These are phyloP conservation scores for Myiozetetes cayanensis DNA, from an alignment of 2,113 vertebrate genomes.

Conservation along the genomic window DNA sequence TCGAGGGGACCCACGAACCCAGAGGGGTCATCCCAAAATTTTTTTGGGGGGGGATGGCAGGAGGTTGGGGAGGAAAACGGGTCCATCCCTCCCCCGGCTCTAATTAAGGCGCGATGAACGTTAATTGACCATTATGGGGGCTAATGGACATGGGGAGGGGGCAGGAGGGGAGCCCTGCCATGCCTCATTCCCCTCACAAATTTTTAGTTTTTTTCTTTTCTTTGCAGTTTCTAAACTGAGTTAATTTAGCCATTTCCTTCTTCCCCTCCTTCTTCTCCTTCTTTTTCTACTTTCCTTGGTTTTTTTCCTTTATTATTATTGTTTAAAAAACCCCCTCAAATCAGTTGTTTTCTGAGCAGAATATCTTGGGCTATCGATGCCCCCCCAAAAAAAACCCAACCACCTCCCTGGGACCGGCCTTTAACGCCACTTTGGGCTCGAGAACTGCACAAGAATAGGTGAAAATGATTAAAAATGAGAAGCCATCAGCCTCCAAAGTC, in stretches of 20 bases:
- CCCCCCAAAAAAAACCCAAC: neutral
- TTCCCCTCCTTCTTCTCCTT: no score
- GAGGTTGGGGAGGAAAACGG: neutral
- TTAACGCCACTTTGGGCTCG: neutral
- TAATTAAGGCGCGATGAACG: neutral
- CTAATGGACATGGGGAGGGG: neutral
- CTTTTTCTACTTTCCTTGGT: no score
- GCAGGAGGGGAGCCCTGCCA: neutral
- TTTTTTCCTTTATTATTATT: neutral
- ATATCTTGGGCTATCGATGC: neutral
- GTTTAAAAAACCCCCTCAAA: neutral
- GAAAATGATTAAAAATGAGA: neutral
- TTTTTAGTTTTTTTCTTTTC: neutral
- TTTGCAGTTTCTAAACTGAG: neutral
- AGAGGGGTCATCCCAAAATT: neutral
- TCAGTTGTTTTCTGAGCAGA: neutral
- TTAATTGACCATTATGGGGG: neutral
- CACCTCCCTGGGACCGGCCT: no score
- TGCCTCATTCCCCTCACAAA: no score
- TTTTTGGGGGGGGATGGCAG: neutral
- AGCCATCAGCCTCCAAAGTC: neutral
- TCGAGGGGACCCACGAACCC: no score
- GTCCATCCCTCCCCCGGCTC: neutral
- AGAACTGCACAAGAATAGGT: neutral
- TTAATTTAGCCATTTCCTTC: neutral